phyloP scores from a whole-genome alignment of 2,113 vertebrate genomes.

The Malurus alboscapulatus region DNA sequence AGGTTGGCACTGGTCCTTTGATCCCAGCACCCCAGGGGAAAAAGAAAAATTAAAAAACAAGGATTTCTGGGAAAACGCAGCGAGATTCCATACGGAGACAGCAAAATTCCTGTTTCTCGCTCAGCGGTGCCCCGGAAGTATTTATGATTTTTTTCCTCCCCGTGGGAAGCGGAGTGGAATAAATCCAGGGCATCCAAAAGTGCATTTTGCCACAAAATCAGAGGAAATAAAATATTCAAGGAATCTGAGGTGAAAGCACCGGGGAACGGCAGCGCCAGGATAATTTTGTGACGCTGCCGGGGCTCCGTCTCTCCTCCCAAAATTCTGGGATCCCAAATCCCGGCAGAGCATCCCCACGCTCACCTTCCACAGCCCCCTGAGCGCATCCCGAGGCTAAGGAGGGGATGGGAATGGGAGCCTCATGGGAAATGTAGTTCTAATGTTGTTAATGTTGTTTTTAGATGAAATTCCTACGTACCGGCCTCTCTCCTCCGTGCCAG shows the following conservation, averaged over 20 bases:
- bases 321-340: fast-evolving
- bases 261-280: fast-evolving
- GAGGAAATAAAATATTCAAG: fast-evolving
- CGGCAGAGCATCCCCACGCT: fast-evolving
- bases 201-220: fast-evolving
- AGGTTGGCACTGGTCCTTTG: neutral
- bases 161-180: fast-evolving
- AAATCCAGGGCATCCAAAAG: fast-evolving
- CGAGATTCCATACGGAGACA: fast-evolving
- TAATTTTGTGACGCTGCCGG: neutral
- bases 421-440: neutral
- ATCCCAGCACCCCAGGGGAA: fast-evolving
- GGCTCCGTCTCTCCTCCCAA: neutral
- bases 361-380: neutral
- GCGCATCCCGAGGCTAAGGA: fast-evolving
- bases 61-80: neutral
- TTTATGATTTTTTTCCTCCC: neutral
- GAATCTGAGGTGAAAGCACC: neutral
- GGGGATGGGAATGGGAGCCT: neutral
- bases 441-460: fast-evolving
- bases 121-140: neutral
- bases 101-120: fast-evolving
- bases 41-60: neutral
- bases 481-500: fast-evolving
- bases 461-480: fast-evolving